Evolutionary conservation across 2,888 invertebrate species (phyloP).

Genomic region (Ischnus inquisitorius): DNA sequence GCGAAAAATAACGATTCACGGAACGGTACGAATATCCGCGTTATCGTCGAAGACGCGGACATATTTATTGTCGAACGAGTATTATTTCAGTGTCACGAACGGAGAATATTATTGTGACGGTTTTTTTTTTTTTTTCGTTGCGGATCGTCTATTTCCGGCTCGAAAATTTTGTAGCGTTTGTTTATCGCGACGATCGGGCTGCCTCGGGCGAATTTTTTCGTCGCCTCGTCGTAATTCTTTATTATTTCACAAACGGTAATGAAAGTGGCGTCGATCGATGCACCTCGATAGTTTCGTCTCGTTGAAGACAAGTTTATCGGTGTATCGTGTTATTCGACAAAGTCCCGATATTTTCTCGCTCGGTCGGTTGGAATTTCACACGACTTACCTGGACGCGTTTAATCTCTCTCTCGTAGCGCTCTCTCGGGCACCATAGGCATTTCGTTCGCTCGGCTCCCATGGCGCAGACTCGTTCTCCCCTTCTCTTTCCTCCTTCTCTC

Average conservation of each 20-base stretch:
- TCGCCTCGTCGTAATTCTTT: not conserved
- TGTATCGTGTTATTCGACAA: not conserved
- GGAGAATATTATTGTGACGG: not conserved
- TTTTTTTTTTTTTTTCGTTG: not conserved
- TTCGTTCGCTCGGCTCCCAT: conserved; percentile 78
- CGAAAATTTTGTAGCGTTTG: not conserved
- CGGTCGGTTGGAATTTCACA: conserved; percentile 68
- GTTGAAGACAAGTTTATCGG: not conserved
- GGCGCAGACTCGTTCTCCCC: conserved; percentile 82
- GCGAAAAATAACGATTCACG: conserved; percentile 52
- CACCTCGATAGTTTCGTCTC: not conserved
- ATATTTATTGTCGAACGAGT: not conserved
- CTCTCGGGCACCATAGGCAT: conserved; percentile 68
- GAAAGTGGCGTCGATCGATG: not conserved
- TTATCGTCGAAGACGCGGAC: not conserved
- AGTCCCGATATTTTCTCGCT: conserved; percentile 51
- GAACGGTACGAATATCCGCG: not conserved
- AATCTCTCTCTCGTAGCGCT: conserved; percentile 58
- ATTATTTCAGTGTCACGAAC: not conserved
- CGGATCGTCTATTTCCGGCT: not conserved
- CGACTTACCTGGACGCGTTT: conserved; percentile 70
- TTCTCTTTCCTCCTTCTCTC: conserved; percentile 70
- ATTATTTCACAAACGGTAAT: not conserved
- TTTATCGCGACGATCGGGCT: not conserved
- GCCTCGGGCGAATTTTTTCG: not conserved